Conservation (phyloP, 1,140 invertebrate genomes). For the Drosophila dunni region DNA sequence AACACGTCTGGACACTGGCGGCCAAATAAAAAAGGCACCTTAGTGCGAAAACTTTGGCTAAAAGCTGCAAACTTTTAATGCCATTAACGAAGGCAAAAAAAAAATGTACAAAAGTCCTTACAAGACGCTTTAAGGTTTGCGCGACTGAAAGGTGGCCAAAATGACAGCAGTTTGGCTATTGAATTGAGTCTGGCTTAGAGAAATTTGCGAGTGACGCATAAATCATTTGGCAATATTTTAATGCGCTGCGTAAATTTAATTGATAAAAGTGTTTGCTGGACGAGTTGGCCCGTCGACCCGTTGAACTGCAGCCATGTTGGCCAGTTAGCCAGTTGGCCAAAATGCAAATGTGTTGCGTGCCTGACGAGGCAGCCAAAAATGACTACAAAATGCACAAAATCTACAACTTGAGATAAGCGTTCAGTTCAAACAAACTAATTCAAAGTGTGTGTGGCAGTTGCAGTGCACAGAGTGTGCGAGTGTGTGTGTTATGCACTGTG, state of each 20-base stretch:
- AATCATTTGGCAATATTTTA: slow-evolving; percentile 48
- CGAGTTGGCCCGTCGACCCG: too few relatives aligned
- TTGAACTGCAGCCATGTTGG: slow-evolving; percentile 9
- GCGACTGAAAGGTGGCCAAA: slow-evolving; percentile 47
- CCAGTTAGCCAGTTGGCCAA: slow-evolving; percentile 20
- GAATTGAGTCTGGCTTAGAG: slow-evolving; percentile 25
- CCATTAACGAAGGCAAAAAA: slow-evolving; percentile 62
- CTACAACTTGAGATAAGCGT: slow-evolving; percentile 77
- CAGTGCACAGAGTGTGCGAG: slow-evolving; percentile 1
- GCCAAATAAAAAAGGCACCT: slow-evolving; percentile 80
- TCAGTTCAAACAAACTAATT: slow-evolving; percentile 81
- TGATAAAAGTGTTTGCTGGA: slow-evolving; percentile 63
- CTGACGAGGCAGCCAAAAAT: slow-evolving; percentile 53
- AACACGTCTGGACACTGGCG: slow-evolving; percentile 71
- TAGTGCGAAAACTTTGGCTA: slow-evolving; percentile 67
- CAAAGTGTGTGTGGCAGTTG: slow-evolving; percentile 58
- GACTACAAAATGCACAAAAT: slow-evolving; percentile 77
- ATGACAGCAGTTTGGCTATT: slow-evolving; percentile 36
- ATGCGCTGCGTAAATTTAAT: slow-evolving; percentile 77
- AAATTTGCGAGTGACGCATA: slow-evolving; percentile 29
- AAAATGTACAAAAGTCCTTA: slow-evolving; percentile 32
- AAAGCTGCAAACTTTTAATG: slow-evolving; percentile 80
- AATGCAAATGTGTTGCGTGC: slow-evolving; percentile 61
- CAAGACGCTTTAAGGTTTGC: slow-evolving; percentile 63
- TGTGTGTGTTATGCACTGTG: slow-evolving; percentile 42